These are phyloP conservation scores for Trigoniulus corallinus DNA, from an alignment of 1,140 invertebrate species.

Conservation along the genomic window DNA sequence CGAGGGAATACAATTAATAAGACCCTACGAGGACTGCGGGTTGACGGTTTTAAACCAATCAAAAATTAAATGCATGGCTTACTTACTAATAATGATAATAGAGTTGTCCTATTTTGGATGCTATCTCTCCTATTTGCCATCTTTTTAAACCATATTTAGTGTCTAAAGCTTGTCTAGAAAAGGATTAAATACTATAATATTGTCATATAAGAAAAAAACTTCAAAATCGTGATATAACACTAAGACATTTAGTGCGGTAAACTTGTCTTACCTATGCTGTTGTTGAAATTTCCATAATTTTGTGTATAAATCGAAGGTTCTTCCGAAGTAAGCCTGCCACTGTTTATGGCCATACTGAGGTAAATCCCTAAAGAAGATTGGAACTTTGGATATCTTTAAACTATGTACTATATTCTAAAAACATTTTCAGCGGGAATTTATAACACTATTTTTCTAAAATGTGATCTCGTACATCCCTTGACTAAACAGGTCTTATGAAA, in stretches of 20 bases:
- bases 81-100: slow-evolving; percentile 98
- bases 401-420: too few species aligned
- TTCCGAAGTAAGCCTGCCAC: slow-evolving; percentile 94
- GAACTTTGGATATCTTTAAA: too few species aligned
- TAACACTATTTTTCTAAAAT: too few species aligned
- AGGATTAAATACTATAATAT: slow-evolving; percentile 1
- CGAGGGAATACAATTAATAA: slow-evolving; percentile 5
- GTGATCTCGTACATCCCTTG: too few species aligned
- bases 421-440: too few species aligned
- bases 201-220: neutral
- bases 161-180: slow-evolving; percentile 58
- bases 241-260: too few species aligned
- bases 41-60: neutral
- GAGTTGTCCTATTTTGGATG: slow-evolving; percentile 94
- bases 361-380: slow-evolving; percentile 55
- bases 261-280: slow-evolving; percentile 55
- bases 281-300: slow-evolving; percentile 98
- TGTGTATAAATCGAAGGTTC: slow-evolving; percentile 95
- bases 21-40: too few species aligned
- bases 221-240: neutral
- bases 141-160: slow-evolving; percentile 87
- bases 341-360: slow-evolving; percentile 95
- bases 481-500: too few species aligned
- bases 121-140: slow-evolving; percentile 98
- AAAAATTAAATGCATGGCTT: slow-evolving; percentile 3